Percentiles rank a stretch among this genome's conserved stretches.
Evolutionary conservation across 1,140 invertebrate genomes (phyloP).

Genomic region (Drosophila takahashii): DNA sequence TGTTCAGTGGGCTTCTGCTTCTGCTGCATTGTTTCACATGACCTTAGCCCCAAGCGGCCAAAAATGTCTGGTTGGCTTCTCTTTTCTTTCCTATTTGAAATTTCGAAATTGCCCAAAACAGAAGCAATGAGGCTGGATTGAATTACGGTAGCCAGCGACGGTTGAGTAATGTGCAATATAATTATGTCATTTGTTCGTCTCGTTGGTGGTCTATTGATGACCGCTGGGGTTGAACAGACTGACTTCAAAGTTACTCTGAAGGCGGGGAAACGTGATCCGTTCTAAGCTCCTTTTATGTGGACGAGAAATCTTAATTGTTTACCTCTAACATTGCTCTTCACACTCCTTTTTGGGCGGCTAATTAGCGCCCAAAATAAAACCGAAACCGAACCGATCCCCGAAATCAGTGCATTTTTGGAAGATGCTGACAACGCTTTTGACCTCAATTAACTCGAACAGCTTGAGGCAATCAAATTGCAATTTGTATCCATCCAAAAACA

Average conservation of each 20-base stretch:
- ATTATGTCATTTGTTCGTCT: slow-evolving; percentile 55
- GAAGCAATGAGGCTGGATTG: slow-evolving; percentile 54
- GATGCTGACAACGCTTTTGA: slow-evolving; percentile 68
- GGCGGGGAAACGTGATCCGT: not conserved
- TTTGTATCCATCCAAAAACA: slow-evolving; percentile 56
- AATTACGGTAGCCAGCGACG: slow-evolving; percentile 33
- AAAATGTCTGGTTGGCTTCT: slow-evolving; percentile 48
- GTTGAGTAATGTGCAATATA: slow-evolving; percentile 64
- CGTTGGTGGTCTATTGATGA: slow-evolving; percentile 11
- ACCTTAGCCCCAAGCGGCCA: slow-evolving; percentile 62
- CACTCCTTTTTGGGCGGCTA: slow-evolving; percentile 37
- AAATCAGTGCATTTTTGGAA: slow-evolving; percentile 61
- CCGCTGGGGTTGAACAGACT: slow-evolving; percentile 27
- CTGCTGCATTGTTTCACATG: slow-evolving; percentile 73
- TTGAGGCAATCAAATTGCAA: slow-evolving; percentile 74
- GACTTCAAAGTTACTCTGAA: not conserved
- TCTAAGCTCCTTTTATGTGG: slow-evolving; percentile 15
- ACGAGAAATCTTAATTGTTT: slow-evolving; percentile 15
- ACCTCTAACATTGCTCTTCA: slow-evolving; percentile 33
- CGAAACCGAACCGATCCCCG: slow-evolving; percentile 18
- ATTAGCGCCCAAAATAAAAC: slow-evolving; percentile 33
- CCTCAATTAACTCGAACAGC: slow-evolving; percentile 68
- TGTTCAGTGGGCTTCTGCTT: slow-evolving; percentile 28
- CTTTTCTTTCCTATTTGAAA: slow-evolving; percentile 46
- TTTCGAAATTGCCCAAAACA: slow-evolving; percentile 73